These are phyloP conservation scores for Nannoperca obscura DNA, from an alignment of 2,797 vertebrate genomes.

Conservation along the genomic window DNA sequence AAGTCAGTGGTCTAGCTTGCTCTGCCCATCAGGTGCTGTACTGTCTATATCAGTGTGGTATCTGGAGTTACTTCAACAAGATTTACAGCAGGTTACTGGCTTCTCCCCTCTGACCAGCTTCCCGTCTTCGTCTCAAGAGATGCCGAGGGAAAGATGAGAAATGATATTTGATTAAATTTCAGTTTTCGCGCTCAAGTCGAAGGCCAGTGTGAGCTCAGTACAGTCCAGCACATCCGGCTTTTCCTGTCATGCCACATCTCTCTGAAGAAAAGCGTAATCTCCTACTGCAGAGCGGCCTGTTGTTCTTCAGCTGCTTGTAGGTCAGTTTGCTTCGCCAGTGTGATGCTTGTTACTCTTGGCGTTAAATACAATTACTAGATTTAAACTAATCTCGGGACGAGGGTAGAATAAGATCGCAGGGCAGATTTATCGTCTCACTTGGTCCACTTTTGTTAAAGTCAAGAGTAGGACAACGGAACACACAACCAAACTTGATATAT, in stretches of 20 bases:
- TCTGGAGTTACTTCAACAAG: slow-evolving; percentile 26
- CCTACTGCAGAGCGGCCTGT: slow-evolving; percentile 48
- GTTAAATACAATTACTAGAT: too few species aligned
- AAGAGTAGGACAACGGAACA: too few species aligned
- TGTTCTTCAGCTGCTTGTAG: slow-evolving; percentile 53
- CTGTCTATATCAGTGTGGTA: slow-evolving; percentile 7
- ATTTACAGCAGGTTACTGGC: slow-evolving; percentile 36
- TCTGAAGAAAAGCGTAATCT: slow-evolving; percentile 43
- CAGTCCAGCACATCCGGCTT: slow-evolving; percentile 22
- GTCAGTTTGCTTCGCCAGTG: slow-evolving; percentile 27
- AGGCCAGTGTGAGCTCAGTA: slow-evolving; percentile 25
- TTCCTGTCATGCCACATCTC: slow-evolving; percentile 46
- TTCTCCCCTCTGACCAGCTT: slow-evolving; percentile 33
- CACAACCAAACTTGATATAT: too few species aligned
- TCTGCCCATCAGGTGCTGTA: slow-evolving; percentile 36
- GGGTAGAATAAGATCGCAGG: too few species aligned
- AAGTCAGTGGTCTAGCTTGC: slow-evolving; percentile 42
- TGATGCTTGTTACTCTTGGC: too few species aligned
- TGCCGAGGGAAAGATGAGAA: slow-evolving; percentile 35
- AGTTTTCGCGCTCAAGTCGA: slow-evolving; percentile 36
- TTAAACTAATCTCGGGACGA: too few species aligned
- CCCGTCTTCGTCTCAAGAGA: slow-evolving; percentile 19
- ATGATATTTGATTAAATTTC: slow-evolving; percentile 58
- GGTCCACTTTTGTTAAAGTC: too few species aligned
- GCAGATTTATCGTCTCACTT: too few species aligned